A percentile compares a stretch with the other conserved stretches of the same genome.
Evolutionary conservation across 1,140 invertebrate genomes (phyloP).

Genomic region (Neomicropteryx cornuta): DNA sequence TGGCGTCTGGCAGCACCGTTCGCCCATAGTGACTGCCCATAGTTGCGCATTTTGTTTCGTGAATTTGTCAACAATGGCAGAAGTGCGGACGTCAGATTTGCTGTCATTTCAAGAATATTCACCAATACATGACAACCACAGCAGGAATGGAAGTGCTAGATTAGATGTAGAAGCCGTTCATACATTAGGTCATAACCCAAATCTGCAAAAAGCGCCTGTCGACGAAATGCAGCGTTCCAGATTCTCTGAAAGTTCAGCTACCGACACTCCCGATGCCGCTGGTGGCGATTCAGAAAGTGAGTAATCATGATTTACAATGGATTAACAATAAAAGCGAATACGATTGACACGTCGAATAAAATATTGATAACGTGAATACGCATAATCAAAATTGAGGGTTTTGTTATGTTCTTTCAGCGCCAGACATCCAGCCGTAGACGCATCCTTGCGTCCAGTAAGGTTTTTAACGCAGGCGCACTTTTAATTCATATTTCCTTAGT

Average conservation of each 20-base stretch:
- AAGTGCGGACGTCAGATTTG: conserved; percentile 46
- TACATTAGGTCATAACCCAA: conserved; percentile 23
- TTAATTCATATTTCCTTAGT: no score
- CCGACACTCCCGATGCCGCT: neutral
- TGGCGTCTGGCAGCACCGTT: no score
- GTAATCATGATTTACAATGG: neutral
- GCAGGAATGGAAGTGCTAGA: conserved; percentile 32
- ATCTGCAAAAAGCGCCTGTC: conserved; percentile 13
- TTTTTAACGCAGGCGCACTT: no score
- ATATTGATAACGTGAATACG: no score
- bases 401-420: no score
- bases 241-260: conserved; percentile 8
- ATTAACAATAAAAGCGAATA: conserved; percentile 9
- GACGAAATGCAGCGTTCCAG: conserved; percentile 18
- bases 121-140: conserved; percentile 31
- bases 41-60: no score
- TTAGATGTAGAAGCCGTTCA: conserved; percentile 42
- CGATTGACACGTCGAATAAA: conserved; percentile 22
- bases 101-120: conserved; percentile 53
- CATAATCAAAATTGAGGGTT: no score
- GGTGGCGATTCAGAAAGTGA: conserved; percentile 4
- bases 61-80: no score
- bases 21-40: no score
- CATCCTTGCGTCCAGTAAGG: no score
- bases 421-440: no score